Percentiles rank a stretch among this genome's conserved stretches.
These are phyloP conservation scores for Paracanthobrama guichenoti DNA, from an alignment of 2,113 vertebrate genomes.

Conservation along the genomic window DNA sequence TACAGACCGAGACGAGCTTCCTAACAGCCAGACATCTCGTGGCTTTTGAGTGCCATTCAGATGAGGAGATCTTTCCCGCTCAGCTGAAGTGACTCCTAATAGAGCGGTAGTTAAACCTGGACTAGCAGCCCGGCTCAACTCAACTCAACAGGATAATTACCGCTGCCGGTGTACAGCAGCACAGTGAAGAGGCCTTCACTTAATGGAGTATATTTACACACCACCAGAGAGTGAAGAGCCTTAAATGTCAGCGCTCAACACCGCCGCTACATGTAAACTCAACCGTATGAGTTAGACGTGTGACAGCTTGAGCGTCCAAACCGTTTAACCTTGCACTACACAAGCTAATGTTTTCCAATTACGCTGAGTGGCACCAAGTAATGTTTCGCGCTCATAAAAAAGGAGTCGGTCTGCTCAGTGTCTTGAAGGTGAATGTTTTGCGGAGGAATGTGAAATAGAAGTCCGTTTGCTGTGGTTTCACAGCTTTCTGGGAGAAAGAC, in stretches of 20 bases:
- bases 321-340: neutral
- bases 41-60: conserved; percentile 31
- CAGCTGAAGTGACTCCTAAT: conserved; percentile 23
- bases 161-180: conserved; percentile 12
- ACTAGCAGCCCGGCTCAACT: conserved; percentile 1
- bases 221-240: neutral
- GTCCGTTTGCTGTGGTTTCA: neutral
- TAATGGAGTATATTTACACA: conserved; percentile 65
- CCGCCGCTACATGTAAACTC: neutral
- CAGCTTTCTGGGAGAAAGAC: conserved; percentile 53
- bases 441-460: neutral
- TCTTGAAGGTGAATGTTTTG: conserved; percentile 4
- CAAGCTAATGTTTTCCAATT: neutral
- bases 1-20: neutral
- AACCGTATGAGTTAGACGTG: neutral
- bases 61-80: neutral
- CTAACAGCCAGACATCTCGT: neutral
- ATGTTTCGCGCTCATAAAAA: neutral
- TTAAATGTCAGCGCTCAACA: conserved; percentile 27
- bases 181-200: conserved; percentile 66
- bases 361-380: neutral
- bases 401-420: neutral
- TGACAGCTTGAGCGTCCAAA: neutral
- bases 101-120: conserved; percentile 24
- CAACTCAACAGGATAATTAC: conserved; percentile 25